phyloP scores from a whole-genome alignment of 2,888 invertebrate genomes.

The Eurytoma adleriae region DNA sequence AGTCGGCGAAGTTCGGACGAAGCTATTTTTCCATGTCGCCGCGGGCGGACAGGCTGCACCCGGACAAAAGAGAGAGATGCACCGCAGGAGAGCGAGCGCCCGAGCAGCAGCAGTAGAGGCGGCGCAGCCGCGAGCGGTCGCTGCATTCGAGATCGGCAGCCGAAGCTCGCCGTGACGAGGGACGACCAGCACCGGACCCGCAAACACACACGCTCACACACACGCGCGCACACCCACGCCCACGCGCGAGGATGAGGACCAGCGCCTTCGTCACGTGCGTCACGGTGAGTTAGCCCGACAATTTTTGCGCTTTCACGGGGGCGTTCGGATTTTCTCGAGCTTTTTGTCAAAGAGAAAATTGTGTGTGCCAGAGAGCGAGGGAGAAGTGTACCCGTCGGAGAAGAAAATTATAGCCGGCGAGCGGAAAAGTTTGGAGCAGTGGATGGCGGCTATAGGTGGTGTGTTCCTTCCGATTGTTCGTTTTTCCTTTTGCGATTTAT shows the following conservation, averaged over 20 bases:
- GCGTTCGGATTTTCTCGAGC: neutral
- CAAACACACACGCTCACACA: neutral
- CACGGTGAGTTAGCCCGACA: conserved; percentile 59
- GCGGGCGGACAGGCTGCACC: neutral
- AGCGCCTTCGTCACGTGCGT: conserved; percentile 59
- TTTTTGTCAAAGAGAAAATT: neutral
- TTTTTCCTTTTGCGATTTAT: neutral
- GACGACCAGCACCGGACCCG: neutral
- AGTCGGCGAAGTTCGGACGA: neutral
- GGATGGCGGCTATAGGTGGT: neutral
- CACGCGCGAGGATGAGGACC: conserved; percentile 60
- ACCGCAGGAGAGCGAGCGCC: neutral
- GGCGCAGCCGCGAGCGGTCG: neutral
- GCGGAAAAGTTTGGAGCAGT: neutral
- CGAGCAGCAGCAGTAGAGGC: conserved; percentile 14
- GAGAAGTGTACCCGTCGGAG: neutral
- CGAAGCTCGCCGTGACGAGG: conserved; percentile 22
- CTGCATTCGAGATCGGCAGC: neutral
- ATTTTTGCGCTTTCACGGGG: neutral
- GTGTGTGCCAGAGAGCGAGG: neutral
- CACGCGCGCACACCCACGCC: neutral
- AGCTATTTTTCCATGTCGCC: neutral
- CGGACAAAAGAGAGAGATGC: conserved; percentile 37
- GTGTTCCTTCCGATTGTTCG: neutral
- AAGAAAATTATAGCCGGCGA: neutral